phyloP scores from a whole-genome alignment of 2,888 invertebrate species.

The Andrena camellia region DNA sequence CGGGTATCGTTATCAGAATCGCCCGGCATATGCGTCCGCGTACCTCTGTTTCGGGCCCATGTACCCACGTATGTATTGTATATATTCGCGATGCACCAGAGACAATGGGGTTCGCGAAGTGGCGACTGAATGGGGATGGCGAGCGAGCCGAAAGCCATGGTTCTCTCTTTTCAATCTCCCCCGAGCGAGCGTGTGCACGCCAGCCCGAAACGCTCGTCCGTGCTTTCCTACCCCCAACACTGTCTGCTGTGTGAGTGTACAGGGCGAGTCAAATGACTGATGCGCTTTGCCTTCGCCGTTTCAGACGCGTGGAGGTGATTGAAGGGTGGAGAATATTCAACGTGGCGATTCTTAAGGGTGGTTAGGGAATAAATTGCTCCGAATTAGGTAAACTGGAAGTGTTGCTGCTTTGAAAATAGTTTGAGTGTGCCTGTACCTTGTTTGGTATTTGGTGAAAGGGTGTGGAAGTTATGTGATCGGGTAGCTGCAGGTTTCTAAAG shows the following conservation, averaged over 20 bases:
- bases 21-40: conserved; percentile 28
- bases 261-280: not conserved
- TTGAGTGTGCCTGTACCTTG: too few species aligned
- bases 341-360: too few species aligned
- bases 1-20: conserved; percentile 60
- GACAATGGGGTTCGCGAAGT: conserved; percentile 56
- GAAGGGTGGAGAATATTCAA: not conserved
- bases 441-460: too few species aligned
- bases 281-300: not conserved
- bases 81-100: conserved; percentile 18
- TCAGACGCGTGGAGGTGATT: not conserved
- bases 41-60: conserved; percentile 31
- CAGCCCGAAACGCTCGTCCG: conserved; percentile 8
- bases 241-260: not conserved
- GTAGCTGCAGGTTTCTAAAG: too few species aligned
- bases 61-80: conserved; percentile 10
- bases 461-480: too few species aligned
- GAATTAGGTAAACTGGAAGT: too few species aligned
- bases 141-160: conserved; percentile 20
- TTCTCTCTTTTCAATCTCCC: conserved; percentile 39
- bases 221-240: not conserved
- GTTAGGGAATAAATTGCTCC: too few species aligned
- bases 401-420: too few species aligned
- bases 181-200: not conserved
- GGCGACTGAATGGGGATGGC: conserved; percentile 44